Evolutionary conservation across 1,140 invertebrate genomes (phyloP), one percentile per base, ranked within the genome.

Genomic region (Tyrophagus putrescentiae): DNA sequence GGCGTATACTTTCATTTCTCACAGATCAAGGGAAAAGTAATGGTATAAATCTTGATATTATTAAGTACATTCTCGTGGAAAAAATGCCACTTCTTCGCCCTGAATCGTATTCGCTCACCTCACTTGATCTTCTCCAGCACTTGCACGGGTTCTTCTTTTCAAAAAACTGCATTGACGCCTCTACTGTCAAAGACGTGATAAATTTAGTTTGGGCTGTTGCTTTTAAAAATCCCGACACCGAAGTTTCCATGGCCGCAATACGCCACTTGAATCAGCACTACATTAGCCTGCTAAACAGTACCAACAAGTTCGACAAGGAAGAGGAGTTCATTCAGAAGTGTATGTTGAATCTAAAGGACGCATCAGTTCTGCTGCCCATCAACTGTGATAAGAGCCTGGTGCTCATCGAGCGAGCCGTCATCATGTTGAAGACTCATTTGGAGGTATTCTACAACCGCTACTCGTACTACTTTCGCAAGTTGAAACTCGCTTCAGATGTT

Each of bases 141-240:
- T 72, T 94, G 25, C 91, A 85, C 66, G 87, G 85, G 69, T 73
- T 92, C 85, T 0, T 77, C 84, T 13, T 64, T 2, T 57, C 54
- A n/a, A 29, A 57, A 53, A 23, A 16, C 50, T 21, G 39, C 7
- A 34, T 16, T 7, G 32, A 41, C 27, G 34, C 21, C 41, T 27
- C 39, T 29, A 27, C 29, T 21, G 31, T 27, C 18, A 11, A 16
- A 16, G 27, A 28, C 28, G 87, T 86, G 13, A 92, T 93, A 83
- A 84, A 89, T 72, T 87, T 93, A 67, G 72, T 94, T 21, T 95
- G 90, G 89, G 85, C 84, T 70, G 92, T 95, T 62, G 90, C 90
- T 0, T 72, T 94, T 0, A 76, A 83, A 63, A 87, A 88, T 1
- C 83, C 83, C 62, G 91, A 84, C 69, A 90, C 86, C 76, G 88